A percentile compares a stretch with the other conserved stretches of the same genome.
These are phyloP conservation scores for Minunthozetes semirufus DNA, from an alignment of 2,888 invertebrate species.

Conservation along the genomic window DNA sequence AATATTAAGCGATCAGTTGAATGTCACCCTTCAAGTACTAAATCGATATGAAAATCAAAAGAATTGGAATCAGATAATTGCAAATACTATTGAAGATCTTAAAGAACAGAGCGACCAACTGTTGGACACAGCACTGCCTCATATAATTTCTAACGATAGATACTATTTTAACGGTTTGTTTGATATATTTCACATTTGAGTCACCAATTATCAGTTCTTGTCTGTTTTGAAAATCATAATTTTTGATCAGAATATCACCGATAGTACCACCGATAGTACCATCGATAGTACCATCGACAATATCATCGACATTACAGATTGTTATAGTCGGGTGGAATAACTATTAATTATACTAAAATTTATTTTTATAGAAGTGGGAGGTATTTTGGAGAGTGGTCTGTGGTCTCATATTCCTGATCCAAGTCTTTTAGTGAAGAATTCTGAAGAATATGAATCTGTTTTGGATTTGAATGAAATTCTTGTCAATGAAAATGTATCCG, in stretches of 20 bases:
- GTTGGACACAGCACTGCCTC: constrained; percentile 3
- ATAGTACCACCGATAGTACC: too few species aligned
- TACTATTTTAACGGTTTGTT: constrained; percentile 8
- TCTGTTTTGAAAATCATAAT: too few species aligned
- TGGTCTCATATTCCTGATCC: constrained; percentile 18
- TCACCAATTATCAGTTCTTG: too few species aligned
- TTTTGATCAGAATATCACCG: too few species aligned
- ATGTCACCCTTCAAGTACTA: background rate
- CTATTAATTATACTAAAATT: background rate
- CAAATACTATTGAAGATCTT: background rate
- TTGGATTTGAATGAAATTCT: background rate
- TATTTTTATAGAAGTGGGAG: constrained; percentile 12
- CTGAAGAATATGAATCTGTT: background rate
- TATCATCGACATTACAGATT: too few species aligned
- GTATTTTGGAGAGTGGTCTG: background rate
- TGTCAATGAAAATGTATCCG: constrained; percentile 24
- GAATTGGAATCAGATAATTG: background rate
- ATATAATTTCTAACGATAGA: background rate
- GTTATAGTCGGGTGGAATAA: too few species aligned
- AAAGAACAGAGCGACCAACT: background rate
- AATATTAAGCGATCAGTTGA: constrained; percentile 25
- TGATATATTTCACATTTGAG: background rate
- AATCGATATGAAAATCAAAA: background rate
- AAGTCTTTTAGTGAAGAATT: background rate
- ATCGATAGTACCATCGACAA: too few species aligned